A percentile compares a stretch with the other conserved stretches of the same genome.
Conservation (phyloP, 2,113 vertebrate species). For the Vanacampus margaritifer region DNA sequence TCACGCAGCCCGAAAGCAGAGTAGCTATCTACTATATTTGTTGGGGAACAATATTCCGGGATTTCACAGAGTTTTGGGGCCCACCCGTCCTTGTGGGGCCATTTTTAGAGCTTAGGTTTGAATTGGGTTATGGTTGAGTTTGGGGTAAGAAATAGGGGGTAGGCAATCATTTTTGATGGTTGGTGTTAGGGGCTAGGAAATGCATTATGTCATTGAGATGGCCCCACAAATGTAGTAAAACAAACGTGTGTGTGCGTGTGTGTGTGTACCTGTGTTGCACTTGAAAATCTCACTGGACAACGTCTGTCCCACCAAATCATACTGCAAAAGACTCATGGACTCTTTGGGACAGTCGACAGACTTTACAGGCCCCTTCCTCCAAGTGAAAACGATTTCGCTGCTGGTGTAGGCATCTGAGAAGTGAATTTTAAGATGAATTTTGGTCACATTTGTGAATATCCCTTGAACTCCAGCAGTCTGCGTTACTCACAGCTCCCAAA, state of each 20-base stretch:
- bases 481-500: conserved; percentile 78
- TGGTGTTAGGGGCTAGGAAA: too few relatives aligned
- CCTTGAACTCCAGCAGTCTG: neutral
- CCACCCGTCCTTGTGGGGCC: too few relatives aligned
- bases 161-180: too few relatives aligned
- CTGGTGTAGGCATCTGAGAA: conserved; percentile 74
- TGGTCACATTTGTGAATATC: conserved; percentile 5
- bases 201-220: too few relatives aligned
- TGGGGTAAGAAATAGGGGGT: too few relatives aligned
- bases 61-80: too few relatives aligned
- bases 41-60: too few relatives aligned
- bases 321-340: conserved; percentile 78
- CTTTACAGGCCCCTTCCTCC: conserved; percentile 69
- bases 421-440: neutral
- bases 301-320: conserved; percentile 74
- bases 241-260: conserved; percentile 2
- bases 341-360: conserved; percentile 76
- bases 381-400: conserved; percentile 75
- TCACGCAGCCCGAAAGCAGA: too few relatives aligned
- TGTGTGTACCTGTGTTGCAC: conserved; percentile 69
- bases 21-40: too few relatives aligned
- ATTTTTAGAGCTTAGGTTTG: too few relatives aligned
- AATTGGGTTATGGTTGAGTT: too few relatives aligned
- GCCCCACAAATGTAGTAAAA: too few relatives aligned
- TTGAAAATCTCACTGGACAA: conserved; percentile 68